Evolutionary conservation across 2,888 invertebrate species (phyloP), one percentile per base, ranked within the genome.

Genomic region (Esperia sulphurella): DNA sequence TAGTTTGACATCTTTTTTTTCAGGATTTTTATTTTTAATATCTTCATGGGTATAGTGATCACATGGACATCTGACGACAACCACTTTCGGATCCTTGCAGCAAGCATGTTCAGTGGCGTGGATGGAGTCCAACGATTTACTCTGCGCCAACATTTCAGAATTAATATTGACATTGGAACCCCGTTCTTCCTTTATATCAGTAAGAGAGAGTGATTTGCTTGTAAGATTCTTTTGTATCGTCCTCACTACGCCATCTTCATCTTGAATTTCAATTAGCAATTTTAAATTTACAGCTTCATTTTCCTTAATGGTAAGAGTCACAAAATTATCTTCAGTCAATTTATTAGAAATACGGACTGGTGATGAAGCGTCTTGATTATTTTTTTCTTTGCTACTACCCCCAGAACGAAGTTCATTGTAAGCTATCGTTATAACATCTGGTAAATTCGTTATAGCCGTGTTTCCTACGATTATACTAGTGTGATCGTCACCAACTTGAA

Each of bases 231-330:
- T 48, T n/a, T 41, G 53, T 46, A 50, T 52, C 39, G 48, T 44
- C 35, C 42, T 55, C 10, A 53, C 38, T 3, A 48, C n/a, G 14
- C 49, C 55, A n/a, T 55, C 48, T 14, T 49, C 55, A 43, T 66
- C 68, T 50, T 62, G 63, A 12, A 83, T 54, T 58, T 80, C 68
- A 50, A 84, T 72, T 35, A 70, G 71, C 6, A 84, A 52, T 53
- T 71, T 78, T 9, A 86, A 65, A 53, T 77, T 73, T 1, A 82
- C 50, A 10, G 63, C 51, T 21, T 21, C 21, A 21, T 74, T 71
- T 7, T 69, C 72, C 54, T 68, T 73, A 43, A 68, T 71, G 41
- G 69, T 51, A 4, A 65, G 33, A 33, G 71, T 55, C 44, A 65
- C 48, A 21, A 53, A 59, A 43, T 61, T 64, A 9, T 67, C 58